These are phyloP conservation scores for Melanotaenia nigrans DNA, from an alignment of 2,797 vertebrate species.

Conservation along the genomic window DNA sequence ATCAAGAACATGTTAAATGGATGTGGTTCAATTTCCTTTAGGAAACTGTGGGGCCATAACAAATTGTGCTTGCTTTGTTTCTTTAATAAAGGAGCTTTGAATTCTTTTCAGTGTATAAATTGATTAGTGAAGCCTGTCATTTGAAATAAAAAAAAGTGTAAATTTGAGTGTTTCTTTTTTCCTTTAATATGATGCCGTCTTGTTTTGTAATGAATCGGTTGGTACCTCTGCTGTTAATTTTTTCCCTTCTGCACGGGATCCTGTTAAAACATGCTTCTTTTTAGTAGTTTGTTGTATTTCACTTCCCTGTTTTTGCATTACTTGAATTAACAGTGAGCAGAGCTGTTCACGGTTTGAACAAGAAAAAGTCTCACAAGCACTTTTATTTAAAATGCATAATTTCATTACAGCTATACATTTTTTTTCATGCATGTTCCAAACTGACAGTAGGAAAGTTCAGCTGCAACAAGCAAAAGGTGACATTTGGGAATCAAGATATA, in stretches of 20 bases:
- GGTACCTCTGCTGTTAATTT: no score
- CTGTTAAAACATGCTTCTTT: background rate
- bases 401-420: background rate
- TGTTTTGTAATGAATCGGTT: background rate
- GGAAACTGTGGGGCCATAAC: slow-evolving; percentile 89
- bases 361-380: background rate
- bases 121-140: slow-evolving; percentile 24
- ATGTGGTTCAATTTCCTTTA: slow-evolving; percentile 92
- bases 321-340: background rate
- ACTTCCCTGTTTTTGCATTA: background rate
- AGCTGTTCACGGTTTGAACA: background rate
- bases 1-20: slow-evolving; percentile 88
- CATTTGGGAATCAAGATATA: background rate
- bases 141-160: slow-evolving; percentile 3
- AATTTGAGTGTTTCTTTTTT: background rate
- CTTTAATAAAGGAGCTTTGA: slow-evolving; percentile 92
- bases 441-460: background rate
- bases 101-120: slow-evolving; percentile 80
- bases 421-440: background rate
- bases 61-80: slow-evolving; percentile 87
- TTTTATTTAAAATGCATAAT: slow-evolving; percentile 4
- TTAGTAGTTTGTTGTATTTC: background rate
- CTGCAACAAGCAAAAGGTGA: background rate
- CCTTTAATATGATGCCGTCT: background rate
- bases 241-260: background rate